Conservation (phyloP, 2,888 invertebrate species). For the Aphodius granarius region DNA sequence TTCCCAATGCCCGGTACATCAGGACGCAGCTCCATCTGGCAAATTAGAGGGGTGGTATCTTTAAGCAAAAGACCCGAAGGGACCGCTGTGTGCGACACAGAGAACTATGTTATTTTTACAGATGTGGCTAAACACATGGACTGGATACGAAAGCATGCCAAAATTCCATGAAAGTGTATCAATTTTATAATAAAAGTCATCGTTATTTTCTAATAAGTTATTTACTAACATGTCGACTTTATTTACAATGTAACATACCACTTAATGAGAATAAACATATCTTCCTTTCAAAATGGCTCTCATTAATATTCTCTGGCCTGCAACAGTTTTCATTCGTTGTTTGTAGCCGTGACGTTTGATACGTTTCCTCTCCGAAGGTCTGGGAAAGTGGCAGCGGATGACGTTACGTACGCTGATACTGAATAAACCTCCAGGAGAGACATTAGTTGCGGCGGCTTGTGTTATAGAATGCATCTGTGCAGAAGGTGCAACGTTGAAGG, state of each 20-base stretch:
- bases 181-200: background rate
- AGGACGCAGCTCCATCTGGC: slow-evolving; percentile 48
- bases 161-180: background rate
- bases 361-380: slow-evolving; percentile 72
- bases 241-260: slow-evolving; percentile 3
- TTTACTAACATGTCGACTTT: background rate
- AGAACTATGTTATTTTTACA: slow-evolving; percentile 49
- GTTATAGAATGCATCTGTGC: slow-evolving; percentile 13
- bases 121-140: slow-evolving; percentile 43
- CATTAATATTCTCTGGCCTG: slow-evolving; percentile 73
- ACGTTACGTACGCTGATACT: slow-evolving; percentile 51
- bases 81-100: slow-evolving; percentile 44
- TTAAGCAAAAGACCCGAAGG: slow-evolving; percentile 44
- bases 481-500: background rate
- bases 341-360: slow-evolving; percentile 73
- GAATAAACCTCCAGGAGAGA: slow-evolving; percentile 43
- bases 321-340: slow-evolving; percentile 67
- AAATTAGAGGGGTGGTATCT: slow-evolving; percentile 57
- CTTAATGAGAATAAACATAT: slow-evolving; percentile 69
- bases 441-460: background rate
- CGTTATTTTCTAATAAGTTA: background rate
- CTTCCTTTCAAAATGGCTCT: slow-evolving; percentile 74
- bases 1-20: slow-evolving; percentile 49
- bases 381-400: slow-evolving; percentile 72
- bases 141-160: slow-evolving; percentile 36